Percentiles rank a stretch among this genome's conserved stretches.
phyloP scores from a whole-genome alignment of 2,113 vertebrate genomes.

The Callipepla squamata region DNA sequence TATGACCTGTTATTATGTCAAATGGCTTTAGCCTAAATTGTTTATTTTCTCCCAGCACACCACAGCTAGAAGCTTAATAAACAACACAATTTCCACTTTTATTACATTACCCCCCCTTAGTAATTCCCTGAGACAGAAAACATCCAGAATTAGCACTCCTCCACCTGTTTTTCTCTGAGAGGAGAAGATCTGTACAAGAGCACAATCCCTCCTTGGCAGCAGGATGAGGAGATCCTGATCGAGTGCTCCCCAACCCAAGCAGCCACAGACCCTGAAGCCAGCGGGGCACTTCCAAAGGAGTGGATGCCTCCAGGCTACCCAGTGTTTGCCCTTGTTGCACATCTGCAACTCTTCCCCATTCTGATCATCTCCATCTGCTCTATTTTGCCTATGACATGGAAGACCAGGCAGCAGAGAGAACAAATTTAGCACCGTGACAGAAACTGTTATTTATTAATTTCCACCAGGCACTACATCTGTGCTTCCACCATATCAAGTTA shows the following conservation, averaged over 20 bases:
- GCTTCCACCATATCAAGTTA: background rate
- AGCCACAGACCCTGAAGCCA: background rate
- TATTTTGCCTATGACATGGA: rapidly evolving
- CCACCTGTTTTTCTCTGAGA: background rate
- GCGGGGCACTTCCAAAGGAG: background rate
- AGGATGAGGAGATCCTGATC: background rate
- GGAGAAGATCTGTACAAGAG: background rate
- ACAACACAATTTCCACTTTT: background rate
- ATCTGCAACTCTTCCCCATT: background rate
- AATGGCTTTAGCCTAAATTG: background rate
- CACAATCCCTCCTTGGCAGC: background rate
- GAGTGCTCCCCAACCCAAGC: background rate
- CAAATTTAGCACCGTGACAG: background rate
- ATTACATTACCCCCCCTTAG: background rate
- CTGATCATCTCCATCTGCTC: background rate
- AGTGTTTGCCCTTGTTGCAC: background rate
- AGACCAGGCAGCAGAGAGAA: background rate
- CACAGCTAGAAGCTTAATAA: background rate
- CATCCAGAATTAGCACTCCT: background rate
- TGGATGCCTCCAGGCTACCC: rapidly evolving
- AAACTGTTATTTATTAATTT: background rate
- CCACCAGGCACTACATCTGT: background rate
- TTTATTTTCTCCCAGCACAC: background rate
- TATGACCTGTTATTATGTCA: background rate
- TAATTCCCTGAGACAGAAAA: background rate